Evolutionary conservation across 2,113 vertebrate species (phyloP).

Genomic region (Oryzias melastigma): DNA sequence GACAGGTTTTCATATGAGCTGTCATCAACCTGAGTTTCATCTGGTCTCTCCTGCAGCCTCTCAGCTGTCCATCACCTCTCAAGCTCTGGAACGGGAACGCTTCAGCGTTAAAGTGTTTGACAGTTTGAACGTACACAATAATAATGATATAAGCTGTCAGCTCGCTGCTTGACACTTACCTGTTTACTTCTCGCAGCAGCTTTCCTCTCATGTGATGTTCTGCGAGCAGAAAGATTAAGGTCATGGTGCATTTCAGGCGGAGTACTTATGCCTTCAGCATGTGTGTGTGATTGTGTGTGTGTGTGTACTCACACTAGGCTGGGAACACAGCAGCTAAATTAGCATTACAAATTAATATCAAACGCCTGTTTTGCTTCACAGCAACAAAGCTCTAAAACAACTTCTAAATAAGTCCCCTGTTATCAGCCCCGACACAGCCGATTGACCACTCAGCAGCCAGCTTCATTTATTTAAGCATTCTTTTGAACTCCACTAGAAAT

Average conservation of each 20-base stretch:
- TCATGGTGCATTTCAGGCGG: background rate
- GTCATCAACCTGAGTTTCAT: conserved; percentile 14
- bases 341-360: conserved; percentile 32
- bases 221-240: conserved; percentile 4
- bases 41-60: conserved; percentile 8
- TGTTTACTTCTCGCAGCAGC: conserved; percentile 1
- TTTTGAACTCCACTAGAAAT: background rate
- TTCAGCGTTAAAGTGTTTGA: conserved; percentile 19
- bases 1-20: conserved; percentile 24
- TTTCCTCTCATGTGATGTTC: background rate
- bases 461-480: conserved; percentile 10
- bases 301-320: background rate
- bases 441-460: conserved; percentile 17
- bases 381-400: conserved; percentile 20
- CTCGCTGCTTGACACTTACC: conserved; percentile 10
- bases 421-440: conserved; percentile 10
- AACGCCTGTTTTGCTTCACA: conserved; percentile 14
- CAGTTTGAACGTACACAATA: conserved; percentile 23
- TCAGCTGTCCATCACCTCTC: conserved; percentile 20
- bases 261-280: background rate
- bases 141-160: conserved; percentile 25
- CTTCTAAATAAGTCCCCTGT: conserved; percentile 21
- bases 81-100: conserved; percentile 10
- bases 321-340: conserved; percentile 29
- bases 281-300: no score